Percentiles rank a stretch among this genome's conserved stretches.
Evolutionary conservation across 2,888 invertebrate genomes (phyloP).

Genomic region (Adelphocoris suturalis): DNA sequence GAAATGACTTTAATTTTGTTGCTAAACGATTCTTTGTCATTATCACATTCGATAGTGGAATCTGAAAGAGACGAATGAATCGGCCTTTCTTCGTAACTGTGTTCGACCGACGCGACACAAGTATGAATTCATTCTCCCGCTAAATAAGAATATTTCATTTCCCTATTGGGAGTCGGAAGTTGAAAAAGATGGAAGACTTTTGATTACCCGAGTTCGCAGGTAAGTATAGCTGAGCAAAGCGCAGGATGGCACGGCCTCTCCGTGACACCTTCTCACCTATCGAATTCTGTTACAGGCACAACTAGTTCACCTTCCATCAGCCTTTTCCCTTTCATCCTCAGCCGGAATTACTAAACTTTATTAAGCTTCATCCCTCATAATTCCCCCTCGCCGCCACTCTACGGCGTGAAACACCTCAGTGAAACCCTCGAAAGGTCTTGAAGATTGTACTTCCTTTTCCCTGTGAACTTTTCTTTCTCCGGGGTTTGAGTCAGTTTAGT

Average conservation of each 20-base stretch:
- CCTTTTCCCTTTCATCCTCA: conserved; percentile 27
- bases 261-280: conserved; percentile 54
- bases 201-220: conserved; percentile 12
- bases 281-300: conserved; percentile 45
- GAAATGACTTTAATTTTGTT: too few relatives aligned
- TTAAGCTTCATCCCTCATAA: conserved; percentile 39
- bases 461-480: conserved; percentile 5
- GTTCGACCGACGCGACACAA: too few relatives aligned
- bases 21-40: too few relatives aligned
- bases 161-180: not conserved
- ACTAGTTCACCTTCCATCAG: conserved; percentile 41
- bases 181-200: not conserved
- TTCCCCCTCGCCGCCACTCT: not conserved
- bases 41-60: too few relatives aligned
- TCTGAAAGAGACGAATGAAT: too few relatives aligned
- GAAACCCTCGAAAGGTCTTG: conserved; percentile 19
- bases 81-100: too few relatives aligned
- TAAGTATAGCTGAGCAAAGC: conserved; percentile 36
- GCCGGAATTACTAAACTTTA: conserved; percentile 35
- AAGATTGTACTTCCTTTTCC: conserved; percentile 29
- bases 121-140: too few relatives aligned
- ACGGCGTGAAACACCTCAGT: not conserved
- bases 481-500: not conserved
- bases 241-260: conserved; percentile 46
- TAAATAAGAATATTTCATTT: not conserved